Base-by-base conservation (phyloP, 2,113 vertebrate species). In the Oophaga pumilio region DNA sequence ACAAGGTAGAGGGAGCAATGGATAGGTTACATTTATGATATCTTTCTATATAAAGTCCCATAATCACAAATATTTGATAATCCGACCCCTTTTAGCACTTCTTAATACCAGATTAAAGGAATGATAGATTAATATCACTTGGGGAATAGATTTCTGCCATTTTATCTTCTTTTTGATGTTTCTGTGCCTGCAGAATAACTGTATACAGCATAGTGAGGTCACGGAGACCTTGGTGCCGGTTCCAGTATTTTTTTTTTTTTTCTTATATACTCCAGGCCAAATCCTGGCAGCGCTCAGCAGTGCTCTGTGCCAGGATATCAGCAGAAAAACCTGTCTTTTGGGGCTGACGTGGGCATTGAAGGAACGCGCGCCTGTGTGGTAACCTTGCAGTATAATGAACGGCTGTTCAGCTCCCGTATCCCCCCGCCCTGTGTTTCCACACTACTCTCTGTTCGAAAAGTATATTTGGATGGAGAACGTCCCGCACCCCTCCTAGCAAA, bases 241-340 rank as follows among this genome's bases (percentile, higher is more conserved):
- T 17, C 76, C 57, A 20, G 57, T n/a, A 5, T 43, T 43, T 43
- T 13, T 18, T 9, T 81, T 43, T 62, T 22, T 62, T 62, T 22
- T 81, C 11, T 60, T 43, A 24, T 56, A 8, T 43, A 49, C 76
- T 57, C 56, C 1, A 15, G 43, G 56, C 57, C 28, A 12, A 13
- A 81, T 62, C 78, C 57, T 81, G 78, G 78, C 78, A 81, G 57
- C 26, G 5, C 22, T 8, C 81, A 33, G 60, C 12, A 24, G 33
- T 64, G n/a, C 43, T 50, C 26, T 18, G 20, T 81, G 78, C 78
- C 78, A 81, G 71, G 53, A 81, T n/a, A 20, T 43, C 57, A 33
- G 57, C 78, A 60, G 78, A 60, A 81, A 81, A 81, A 81, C 78
- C 78, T 43, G 78, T 81, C 78, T 62, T 81, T 57, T 81, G 57